phyloP scores from a whole-genome alignment of 2,888 invertebrate species.

The Cephus pygmeus region DNA sequence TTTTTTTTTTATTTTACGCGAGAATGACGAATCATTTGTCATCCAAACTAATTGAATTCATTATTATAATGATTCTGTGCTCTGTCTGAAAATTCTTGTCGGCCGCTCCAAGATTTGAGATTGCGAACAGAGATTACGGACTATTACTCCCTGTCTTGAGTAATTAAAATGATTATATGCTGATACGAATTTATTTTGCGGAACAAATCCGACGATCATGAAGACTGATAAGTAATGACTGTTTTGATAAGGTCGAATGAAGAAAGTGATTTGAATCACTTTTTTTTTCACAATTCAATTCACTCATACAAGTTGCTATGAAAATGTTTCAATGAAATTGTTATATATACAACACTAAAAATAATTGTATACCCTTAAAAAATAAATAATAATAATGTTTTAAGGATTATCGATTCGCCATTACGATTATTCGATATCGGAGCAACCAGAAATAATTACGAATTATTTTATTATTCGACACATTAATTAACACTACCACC shows the following conservation, averaged over 20 bases:
- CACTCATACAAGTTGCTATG: background rate
- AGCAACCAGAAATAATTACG: conserved; percentile 30
- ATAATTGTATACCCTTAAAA: background rate
- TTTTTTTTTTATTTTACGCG: background rate
- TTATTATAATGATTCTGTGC: background rate
- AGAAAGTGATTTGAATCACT: background rate
- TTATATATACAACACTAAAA: background rate
- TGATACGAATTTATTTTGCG: background rate
- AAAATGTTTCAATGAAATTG: background rate
- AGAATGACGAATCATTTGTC: background rate
- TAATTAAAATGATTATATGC: background rate
- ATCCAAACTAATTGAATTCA: background rate
- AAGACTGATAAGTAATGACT: background rate
- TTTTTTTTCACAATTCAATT: too few species aligned
- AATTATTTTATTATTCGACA: conserved; percentile 25
- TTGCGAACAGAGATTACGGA: background rate
- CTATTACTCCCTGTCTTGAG: background rate
- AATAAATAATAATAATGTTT: background rate
- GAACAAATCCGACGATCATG: background rate
- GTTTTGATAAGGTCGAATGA: background rate
- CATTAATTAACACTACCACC: conserved; percentile 38
- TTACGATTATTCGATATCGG: background rate
- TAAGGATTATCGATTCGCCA: background rate
- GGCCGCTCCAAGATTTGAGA: background rate
- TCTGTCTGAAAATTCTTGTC: background rate